These are phyloP conservation scores for Menura novaehollandiae DNA, from an alignment of 2,113 vertebrate genomes.

Conservation along the genomic window DNA sequence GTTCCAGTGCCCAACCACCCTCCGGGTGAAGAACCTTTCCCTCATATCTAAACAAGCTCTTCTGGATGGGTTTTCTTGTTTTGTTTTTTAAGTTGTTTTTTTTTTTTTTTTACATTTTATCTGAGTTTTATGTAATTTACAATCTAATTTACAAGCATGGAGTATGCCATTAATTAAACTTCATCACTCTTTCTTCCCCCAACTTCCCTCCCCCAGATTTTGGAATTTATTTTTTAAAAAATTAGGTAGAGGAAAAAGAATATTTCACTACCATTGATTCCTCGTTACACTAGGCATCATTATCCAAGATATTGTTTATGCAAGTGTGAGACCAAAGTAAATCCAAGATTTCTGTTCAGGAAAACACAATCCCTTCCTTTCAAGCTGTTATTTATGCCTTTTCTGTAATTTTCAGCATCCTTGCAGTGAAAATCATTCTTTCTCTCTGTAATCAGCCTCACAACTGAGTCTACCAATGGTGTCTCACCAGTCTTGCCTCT, in stretches of 20 bases:
- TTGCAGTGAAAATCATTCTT: neutral
- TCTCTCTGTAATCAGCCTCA: neutral
- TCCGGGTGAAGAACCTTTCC: no score
- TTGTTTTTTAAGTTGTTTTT: neutral
- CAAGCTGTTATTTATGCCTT: neutral
- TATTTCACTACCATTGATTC: neutral
- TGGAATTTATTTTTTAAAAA: neutral
- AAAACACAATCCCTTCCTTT: neutral
- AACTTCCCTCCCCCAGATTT: accelerated
- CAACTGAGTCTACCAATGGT: neutral
- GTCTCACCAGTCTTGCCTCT: neutral
- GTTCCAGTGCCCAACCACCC: no score
- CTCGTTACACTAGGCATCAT: neutral
- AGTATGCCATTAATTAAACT: neutral
- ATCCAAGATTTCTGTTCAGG: neutral
- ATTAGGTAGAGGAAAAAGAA: neutral
- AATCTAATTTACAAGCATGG: neutral
- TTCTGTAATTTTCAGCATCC: neutral
- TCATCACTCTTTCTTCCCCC: neutral
- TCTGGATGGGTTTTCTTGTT: neutral
- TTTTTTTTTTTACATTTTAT: neutral
- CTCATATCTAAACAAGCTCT: neutral
- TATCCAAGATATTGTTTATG: neutral
- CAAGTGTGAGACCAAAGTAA: neutral
- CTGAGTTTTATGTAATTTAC: neutral